phyloP scores from a whole-genome alignment of 2,113 vertebrate genomes.

The Stigmatopora argus region DNA sequence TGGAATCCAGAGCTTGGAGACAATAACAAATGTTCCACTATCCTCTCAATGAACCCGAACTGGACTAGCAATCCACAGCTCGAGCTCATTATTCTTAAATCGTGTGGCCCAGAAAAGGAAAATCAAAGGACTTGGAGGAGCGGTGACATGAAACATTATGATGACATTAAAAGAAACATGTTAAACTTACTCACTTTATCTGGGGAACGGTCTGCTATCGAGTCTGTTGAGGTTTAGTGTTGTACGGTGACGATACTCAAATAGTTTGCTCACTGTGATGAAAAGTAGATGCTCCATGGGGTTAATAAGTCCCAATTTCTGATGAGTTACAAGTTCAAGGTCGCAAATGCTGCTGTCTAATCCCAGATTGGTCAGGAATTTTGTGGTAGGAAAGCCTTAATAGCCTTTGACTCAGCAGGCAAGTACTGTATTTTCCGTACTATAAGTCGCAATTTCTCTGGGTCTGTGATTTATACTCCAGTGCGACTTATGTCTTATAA shows the following conservation, averaged over 20 bases:
- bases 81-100: neutral
- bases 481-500: no score
- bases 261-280: no score
- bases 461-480: no score
- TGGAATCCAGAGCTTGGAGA: neutral
- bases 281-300: no score
- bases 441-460: no score
- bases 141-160: neutral
- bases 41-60: slow-evolving; percentile 3
- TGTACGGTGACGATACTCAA: neutral
- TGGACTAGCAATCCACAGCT: neutral
- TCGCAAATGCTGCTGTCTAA: no score
- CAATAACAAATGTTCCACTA: neutral
- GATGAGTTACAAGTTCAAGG: no score
- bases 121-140: neutral
- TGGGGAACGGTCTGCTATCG: neutral
- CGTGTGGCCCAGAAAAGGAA: slow-evolving; percentile 5
- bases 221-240: neutral
- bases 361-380: no score
- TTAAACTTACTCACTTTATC: neutral
- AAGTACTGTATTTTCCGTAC: no score
- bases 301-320: no score
- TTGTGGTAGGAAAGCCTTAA: no score
- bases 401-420: no score
- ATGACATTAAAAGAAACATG: neutral